Conservation (phyloP, 2,113 vertebrate genomes). For the Nothoprocta perdicaria region DNA sequence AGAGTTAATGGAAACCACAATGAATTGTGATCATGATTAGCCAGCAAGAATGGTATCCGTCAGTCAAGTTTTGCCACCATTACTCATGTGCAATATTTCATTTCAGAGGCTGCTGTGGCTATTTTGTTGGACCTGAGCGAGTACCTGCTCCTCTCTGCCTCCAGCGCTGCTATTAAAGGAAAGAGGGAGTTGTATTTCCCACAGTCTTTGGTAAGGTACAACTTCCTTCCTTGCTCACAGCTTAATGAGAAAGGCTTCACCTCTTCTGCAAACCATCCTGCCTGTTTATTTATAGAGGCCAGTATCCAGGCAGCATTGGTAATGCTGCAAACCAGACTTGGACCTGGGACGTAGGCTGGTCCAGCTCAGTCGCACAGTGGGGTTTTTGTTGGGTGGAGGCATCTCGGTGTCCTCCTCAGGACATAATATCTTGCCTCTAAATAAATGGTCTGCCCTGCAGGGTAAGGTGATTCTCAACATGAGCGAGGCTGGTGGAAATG, state of each 20-base stretch:
- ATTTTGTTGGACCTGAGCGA: slow-evolving; percentile 14
- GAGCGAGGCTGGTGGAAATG: slow-evolving; percentile 57
- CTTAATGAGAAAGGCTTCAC: slow-evolving; percentile 56
- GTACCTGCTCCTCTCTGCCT: slow-evolving; percentile 17
- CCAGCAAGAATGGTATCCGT: slow-evolving; percentile 44
- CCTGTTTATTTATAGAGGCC: slow-evolving; percentile 63
- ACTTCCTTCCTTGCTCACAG: slow-evolving; percentile 56
- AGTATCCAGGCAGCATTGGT: slow-evolving; percentile 44
- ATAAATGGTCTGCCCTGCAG: slow-evolving; percentile 60
- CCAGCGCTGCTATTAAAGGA: slow-evolving; percentile 44
- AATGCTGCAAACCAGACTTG: slow-evolving; percentile 57
- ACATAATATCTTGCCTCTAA: slow-evolving; percentile 63
- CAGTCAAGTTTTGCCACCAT: slow-evolving; percentile 58
- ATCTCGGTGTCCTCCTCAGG: slow-evolving; percentile 56
- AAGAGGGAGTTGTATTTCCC: slow-evolving; percentile 31
- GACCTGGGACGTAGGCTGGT: slow-evolving; percentile 26
- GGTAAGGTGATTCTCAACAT: slow-evolving; percentile 55
- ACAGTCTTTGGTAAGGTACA: slow-evolving; percentile 19
- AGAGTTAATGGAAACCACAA: slow-evolving; percentile 37
- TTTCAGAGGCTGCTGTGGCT: not conserved
- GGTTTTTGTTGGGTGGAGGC: slow-evolving; percentile 57
- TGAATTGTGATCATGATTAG: slow-evolving; percentile 38
- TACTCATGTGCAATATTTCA: slow-evolving; percentile 15
- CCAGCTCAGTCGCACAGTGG: slow-evolving; percentile 48
- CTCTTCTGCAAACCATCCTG: slow-evolving; percentile 48